These are phyloP conservation scores for Melolontha melolontha DNA, from an alignment of 2,888 invertebrate species.

Conservation along the genomic window DNA sequence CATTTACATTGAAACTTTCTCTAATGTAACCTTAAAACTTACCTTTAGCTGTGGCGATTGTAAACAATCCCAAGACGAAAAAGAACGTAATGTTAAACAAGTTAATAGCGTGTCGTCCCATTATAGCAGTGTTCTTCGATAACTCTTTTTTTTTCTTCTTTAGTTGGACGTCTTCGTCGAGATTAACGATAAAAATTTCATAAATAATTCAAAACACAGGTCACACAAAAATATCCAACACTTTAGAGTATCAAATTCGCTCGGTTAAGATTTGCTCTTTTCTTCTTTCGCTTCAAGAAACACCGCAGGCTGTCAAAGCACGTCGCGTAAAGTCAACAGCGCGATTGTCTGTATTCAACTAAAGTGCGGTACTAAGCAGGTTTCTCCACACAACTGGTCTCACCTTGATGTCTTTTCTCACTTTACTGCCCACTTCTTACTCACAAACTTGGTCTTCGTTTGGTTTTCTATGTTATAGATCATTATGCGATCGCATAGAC, in stretches of 20 bases:
- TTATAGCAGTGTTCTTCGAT: constrained; percentile 3
- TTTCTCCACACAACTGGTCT: constrained; percentile 52
- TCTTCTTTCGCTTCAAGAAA: constrained; percentile 11
- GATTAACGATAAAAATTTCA: constrained; percentile 1
- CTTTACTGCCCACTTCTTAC: constrained; percentile 48
- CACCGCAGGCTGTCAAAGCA: constrained; percentile 11
- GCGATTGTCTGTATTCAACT: constrained; percentile 48
- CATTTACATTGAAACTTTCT: constrained; percentile 31
- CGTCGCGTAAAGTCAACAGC: constrained; percentile 41
- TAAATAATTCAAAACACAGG: background rate
- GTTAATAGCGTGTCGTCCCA: constrained; percentile 27
- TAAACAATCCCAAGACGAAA: constrained; percentile 23
- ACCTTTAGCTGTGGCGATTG: constrained; percentile 35
- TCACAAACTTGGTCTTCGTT: background rate
- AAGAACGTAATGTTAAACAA: constrained; percentile 22
- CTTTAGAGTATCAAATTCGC: background rate
- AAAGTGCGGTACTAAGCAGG: constrained; percentile 47
- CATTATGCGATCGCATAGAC: background rate
- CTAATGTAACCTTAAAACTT: constrained; percentile 33
- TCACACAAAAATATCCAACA: background rate
- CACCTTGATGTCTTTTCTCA: constrained; percentile 51
- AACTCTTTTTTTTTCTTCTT: constrained; percentile 21
- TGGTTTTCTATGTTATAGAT: background rate
- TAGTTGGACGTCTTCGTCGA: constrained; percentile 14
- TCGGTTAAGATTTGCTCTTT: background rate